Evolutionary conservation across 2,888 invertebrate genomes (phyloP), one percentile per base, ranked within the genome.

Genomic region (Drosophila pseudotalamancana): DNA sequence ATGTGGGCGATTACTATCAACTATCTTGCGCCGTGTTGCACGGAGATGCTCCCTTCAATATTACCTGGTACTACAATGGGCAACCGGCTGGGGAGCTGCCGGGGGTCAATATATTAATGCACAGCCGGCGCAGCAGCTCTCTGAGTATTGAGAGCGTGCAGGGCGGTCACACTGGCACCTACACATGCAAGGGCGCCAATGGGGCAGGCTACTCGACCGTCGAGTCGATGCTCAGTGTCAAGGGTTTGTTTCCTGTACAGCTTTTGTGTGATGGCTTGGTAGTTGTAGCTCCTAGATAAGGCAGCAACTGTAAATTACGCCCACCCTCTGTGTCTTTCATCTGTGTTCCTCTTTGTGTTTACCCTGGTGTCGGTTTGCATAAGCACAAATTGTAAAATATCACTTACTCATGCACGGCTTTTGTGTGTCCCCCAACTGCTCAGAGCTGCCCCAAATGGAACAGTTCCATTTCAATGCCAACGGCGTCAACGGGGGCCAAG

Each of bases 21-120:
- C 92, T 94, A 25, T 77, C 76, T 76, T 96, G 96, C 91, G 94
- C 94, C 45, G 94, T 95, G 73, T 93, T 95, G 75, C 94, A 95
- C 89, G 96, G 97, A 73, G 97, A 97, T 92, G 93, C 95, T 71
- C 97, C 97, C 27, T 93, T 96, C 81, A 94, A 93, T 81, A 94
- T 97, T 56, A 93, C 93, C 59, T 97, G 97, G 97, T 93, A 93
- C 86, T 94, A 95, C 90, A 94, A 96, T 69, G 89, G 87, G 55
- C 85, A 89, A 39, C 84, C 89, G 27, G 88, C 88, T 16, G 66
- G 75, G n/a, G 61, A 78, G 39, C 55, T 88, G 62, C 66, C 86
- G 12, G 90, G 90, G 8, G 72, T 91, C 54, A 87, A 45, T 18
- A 86, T 91, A 31, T 43, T 90, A 37, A 91, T 90, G 90, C 89